phyloP scores from a whole-genome alignment of 2,888 invertebrate species.

The Pyralis farinalis region DNA sequence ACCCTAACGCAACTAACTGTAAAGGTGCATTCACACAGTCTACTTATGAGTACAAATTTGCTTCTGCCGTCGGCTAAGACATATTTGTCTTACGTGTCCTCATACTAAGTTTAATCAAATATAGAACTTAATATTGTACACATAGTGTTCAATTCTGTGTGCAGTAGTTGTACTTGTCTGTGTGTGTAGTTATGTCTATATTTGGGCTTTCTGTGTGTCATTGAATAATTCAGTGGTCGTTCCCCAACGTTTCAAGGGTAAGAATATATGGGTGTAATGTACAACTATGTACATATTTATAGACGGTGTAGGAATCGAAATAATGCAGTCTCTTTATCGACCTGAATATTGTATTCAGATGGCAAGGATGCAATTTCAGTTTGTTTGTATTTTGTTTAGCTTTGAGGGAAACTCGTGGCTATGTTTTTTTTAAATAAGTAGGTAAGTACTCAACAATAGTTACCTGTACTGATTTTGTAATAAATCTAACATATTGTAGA shows the following conservation, averaged over 20 bases:
- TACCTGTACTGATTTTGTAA: too few species aligned
- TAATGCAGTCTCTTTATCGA: slow-evolving; percentile 50
- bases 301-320: slow-evolving; percentile 35
- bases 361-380: slow-evolving; percentile 21
- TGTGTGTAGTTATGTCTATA: slow-evolving; percentile 69
- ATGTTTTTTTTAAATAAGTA: too few species aligned
- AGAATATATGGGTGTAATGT: slow-evolving; percentile 63
- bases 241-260: slow-evolving; percentile 77
- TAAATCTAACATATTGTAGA: too few species aligned
- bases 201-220: slow-evolving; percentile 75
- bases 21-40: slow-evolving; percentile 70
- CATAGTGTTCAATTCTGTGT: slow-evolving; percentile 55
- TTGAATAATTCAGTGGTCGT: slow-evolving; percentile 79
- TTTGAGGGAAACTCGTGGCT: too few species aligned
- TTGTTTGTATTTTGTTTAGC: slow-evolving; percentile 10
- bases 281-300: slow-evolving; percentile 45
- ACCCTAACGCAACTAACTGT: slow-evolving; percentile 46
- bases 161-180: slow-evolving; percentile 36
- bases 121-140: slow-evolving; percentile 49
- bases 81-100: slow-evolving; percentile 72
- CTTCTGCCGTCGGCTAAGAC: slow-evolving; percentile 64
- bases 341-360: slow-evolving; percentile 37
- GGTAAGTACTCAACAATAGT: too few species aligned
- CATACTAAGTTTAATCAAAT: slow-evolving; percentile 54
- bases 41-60: slow-evolving; percentile 72